These are phyloP conservation scores for Apaloderma vittatum DNA, from an alignment of 2,113 vertebrate genomes.

Conservation along the genomic window DNA sequence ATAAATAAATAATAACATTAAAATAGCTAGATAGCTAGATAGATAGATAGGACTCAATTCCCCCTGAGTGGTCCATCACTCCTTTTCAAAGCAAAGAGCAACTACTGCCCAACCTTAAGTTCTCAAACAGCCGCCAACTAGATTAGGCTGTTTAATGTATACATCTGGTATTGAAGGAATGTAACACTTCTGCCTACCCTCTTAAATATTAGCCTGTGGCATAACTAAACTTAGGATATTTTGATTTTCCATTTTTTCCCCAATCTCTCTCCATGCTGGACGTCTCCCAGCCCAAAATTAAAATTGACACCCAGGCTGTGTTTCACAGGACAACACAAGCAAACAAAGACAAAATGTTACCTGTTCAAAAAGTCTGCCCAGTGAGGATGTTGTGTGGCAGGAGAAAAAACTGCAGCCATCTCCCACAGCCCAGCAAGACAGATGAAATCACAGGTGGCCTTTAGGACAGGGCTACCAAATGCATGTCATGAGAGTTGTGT, in stretches of 20 bases:
- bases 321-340: neutral
- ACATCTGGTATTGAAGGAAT: neutral
- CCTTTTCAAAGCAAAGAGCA: neutral
- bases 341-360: neutral
- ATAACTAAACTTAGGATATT: neutral
- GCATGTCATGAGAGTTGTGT: fast-evolving
- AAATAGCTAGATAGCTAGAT: neutral
- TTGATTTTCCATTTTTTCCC: neutral
- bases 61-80: neutral
- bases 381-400: neutral
- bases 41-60: neutral
- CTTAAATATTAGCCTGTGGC: neutral
- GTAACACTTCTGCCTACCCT: neutral
- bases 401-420: neutral
- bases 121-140: neutral
- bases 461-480: neutral
- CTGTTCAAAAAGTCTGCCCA: neutral
- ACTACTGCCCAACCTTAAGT: neutral
- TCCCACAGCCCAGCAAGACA: neutral
- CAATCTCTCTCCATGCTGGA: neutral
- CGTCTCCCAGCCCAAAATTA: neutral
- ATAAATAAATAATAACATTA: neutral
- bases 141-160: neutral
- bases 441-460: neutral
- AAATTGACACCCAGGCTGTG: neutral